Evolutionary conservation across 2,113 vertebrate species (phyloP).

Genomic region (Polypterus bichir): DNA sequence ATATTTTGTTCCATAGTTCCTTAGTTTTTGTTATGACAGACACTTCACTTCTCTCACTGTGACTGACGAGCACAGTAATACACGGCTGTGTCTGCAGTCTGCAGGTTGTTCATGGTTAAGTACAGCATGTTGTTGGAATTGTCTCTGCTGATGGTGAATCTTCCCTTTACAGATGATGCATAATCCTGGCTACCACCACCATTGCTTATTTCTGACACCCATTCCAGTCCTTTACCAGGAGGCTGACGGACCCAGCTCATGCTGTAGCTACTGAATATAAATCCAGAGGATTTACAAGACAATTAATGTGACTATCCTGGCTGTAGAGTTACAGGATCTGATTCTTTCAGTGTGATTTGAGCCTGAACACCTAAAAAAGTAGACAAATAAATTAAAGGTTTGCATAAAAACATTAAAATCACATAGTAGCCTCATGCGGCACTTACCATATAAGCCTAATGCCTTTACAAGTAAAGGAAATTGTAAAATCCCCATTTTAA

Average conservation of each 20-base stretch:
- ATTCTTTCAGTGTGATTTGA: no score
- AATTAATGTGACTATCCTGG: neutral
- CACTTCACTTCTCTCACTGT: neutral
- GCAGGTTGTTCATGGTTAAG: conserved; percentile 12
- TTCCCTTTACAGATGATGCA: neutral
- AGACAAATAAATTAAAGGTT: no score
- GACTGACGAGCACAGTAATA: conserved; percentile 4
- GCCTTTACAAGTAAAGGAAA: no score
- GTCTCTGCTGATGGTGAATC: conserved; percentile 11
- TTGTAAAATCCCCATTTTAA: no score
- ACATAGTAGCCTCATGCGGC: no score
- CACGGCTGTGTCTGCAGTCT: neutral
- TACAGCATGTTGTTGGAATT: neutral
- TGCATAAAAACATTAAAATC: no score
- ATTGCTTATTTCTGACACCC: conserved; percentile 1
- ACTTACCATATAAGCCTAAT: no score
- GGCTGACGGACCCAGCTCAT: neutral
- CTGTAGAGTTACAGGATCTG: neutral
- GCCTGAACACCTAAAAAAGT: no score
- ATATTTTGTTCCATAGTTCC: no score
- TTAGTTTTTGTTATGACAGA: no score
- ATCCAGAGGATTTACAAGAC: neutral
- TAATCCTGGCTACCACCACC: neutral
- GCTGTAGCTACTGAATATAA: neutral
- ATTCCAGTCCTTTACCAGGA: conserved; percentile 8